phyloP scores from a whole-genome alignment of 2,888 invertebrate species.

The Standfussiana lucernea region DNA sequence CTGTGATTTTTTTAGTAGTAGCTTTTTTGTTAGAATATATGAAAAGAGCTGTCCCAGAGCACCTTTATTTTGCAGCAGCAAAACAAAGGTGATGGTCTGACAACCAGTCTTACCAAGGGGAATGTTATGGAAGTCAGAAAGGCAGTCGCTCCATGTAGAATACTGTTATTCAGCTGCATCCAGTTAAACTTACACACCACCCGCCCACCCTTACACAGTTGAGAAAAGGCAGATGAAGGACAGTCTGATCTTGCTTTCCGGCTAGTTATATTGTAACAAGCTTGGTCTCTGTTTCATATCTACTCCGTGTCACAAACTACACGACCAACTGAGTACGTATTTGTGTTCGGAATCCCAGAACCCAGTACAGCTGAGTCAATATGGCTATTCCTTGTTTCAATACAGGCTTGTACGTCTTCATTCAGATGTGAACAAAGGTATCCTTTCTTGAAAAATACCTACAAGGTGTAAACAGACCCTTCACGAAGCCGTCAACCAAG shows the following conservation, averaged over 20 bases:
- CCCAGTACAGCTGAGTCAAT: slow-evolving; percentile 33
- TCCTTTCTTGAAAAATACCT: background rate
- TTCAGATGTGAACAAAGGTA: background rate
- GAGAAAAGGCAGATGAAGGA: background rate
- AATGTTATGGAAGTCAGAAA: background rate
- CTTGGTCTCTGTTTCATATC: slow-evolving; percentile 3
- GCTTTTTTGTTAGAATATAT: background rate
- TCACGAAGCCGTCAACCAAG: too few species aligned
- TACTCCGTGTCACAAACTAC: slow-evolving; percentile 6
- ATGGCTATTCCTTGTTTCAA: slow-evolving; percentile 5
- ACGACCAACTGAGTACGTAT: slow-evolving; percentile 11
- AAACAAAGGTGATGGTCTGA: too few species aligned
- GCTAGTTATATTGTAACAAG: background rate
- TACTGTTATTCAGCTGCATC: background rate
- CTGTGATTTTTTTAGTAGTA: background rate
- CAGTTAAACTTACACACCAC: too few species aligned
- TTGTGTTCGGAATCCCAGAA: slow-evolving; percentile 23
- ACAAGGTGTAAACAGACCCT: too few species aligned
- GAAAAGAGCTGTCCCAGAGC: background rate
- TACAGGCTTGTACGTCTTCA: background rate
- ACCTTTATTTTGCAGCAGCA: background rate
- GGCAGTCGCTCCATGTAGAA: background rate
- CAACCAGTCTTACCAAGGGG: too few species aligned
- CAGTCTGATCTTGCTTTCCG: background rate
- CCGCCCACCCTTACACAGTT: background rate